Conservation (phyloP, 2,797 vertebrate genomes). For the Gymnothorax javanicus region DNA sequence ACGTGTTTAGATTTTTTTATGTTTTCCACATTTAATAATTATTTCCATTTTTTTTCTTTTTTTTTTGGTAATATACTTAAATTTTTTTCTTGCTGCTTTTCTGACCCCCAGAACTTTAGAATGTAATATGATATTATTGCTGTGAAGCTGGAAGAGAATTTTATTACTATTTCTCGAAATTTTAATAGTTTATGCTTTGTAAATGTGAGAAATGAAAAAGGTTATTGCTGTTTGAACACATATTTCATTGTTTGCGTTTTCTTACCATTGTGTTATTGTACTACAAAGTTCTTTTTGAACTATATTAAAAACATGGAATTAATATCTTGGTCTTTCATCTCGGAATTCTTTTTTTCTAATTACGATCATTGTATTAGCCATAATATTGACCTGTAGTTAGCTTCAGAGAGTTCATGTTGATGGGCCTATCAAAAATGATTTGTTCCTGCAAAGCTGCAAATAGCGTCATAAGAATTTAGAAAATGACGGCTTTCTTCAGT, state of each 20-base stretch:
- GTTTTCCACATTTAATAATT: conserved; percentile 69
- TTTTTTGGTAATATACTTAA: conserved; percentile 62
- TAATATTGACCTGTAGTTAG: not conserved
- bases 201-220: conserved; percentile 77
- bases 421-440: not conserved
- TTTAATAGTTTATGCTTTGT: conserved; percentile 86
- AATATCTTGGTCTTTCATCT: conserved; percentile 26
- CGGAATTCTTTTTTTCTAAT: not conserved
- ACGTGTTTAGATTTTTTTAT: conserved; percentile 76
- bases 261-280: conserved; percentile 85
- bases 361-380: not conserved
- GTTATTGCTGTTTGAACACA: conserved; percentile 78
- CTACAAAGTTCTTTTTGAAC: conserved; percentile 78
- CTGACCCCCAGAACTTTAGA: conserved; percentile 81
- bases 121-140: conserved; percentile 88
- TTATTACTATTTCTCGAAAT: conserved; percentile 84
- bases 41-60: conserved; percentile 69
- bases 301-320: conserved; percentile 65
- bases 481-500: not conserved
- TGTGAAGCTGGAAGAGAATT: conserved; percentile 83
- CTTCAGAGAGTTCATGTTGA: not conserved
- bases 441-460: not conserved
- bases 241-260: conserved; percentile 78
- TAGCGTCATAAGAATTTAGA: not conserved
- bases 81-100: conserved; percentile 76